A percentile compares a stretch with the other conserved stretches of the same genome.
Conservation (phyloP, 2,888 invertebrate genomes). For the Tenthredo scrophulariae region DNA sequence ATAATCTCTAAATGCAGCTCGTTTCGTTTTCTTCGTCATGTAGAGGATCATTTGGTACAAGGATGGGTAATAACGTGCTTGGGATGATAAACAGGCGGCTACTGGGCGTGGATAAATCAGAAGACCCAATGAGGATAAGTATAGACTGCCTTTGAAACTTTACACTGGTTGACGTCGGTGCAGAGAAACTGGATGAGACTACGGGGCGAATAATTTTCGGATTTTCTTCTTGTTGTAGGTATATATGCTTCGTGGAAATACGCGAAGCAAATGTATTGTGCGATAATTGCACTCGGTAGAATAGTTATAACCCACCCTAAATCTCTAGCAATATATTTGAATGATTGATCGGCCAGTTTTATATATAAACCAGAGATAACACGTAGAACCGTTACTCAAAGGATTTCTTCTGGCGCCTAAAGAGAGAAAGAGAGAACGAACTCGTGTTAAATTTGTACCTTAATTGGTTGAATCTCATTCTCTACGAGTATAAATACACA, state of each 20-base stretch:
- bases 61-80: constrained; percentile 73
- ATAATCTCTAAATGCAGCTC: constrained; percentile 49
- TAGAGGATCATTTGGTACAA: constrained; percentile 66
- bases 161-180: constrained; percentile 48
- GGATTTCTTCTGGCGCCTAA: constrained; percentile 32
- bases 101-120: constrained; percentile 76
- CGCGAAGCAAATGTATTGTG: constrained; percentile 18
- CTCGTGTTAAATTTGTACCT: constrained; percentile 37
- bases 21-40: constrained; percentile 34
- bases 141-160: constrained; percentile 55
- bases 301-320: not conserved
- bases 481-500: not conserved
- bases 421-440: not conserved
- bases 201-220: constrained; percentile 31
- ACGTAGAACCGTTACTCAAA: not conserved
- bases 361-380: constrained; percentile 27
- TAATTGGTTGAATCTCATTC: constrained; percentile 41
- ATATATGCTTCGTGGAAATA: constrained; percentile 10
- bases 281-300: constrained; percentile 16
- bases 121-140: constrained; percentile 61
- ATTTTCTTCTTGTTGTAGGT: not conserved
- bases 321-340: constrained; percentile 20
- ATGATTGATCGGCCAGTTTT: constrained; percentile 31
- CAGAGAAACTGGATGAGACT: not conserved
- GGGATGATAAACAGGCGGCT: constrained; percentile 73